Evolutionary conservation across 2,797 vertebrate genomes (phyloP), one percentile per base, ranked within the genome.

Genomic region (Miichthys miiuy): DNA sequence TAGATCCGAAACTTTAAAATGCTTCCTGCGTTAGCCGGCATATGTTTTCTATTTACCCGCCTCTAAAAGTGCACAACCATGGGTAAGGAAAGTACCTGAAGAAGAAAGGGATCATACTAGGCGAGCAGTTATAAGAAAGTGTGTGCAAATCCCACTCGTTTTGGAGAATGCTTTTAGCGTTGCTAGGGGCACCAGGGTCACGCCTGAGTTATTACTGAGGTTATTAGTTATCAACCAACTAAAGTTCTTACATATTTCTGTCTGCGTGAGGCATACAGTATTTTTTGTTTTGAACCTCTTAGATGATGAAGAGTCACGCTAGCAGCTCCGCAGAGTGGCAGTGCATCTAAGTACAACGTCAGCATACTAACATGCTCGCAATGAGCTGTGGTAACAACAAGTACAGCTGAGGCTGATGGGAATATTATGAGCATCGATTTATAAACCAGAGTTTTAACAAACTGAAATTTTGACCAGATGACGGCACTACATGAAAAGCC

Each of bases 21-120:
- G 66, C 65, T 87, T 87, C 85, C 88, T 88, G 83, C 83, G 72
- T 77, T 57, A 85, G 75, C 21, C 68, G n/a, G 83, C 94, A 95
- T 94, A 93, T 95, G 94, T 83, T 94, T 93, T 92, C 78, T 88
- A 93, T 95, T 90, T 63, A 88, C 54, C 81, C 27, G 51, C 72
- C 79, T 72, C 67, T 81, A 62, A 86, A 86, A 88, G 77, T 0
- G 25, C 17, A 57, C 20, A 30, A 75, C 63, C 34, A 1, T 6
- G 58, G 50, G 73, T 77, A 74, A 80, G 68, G 57, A 89, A 85
- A 88, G 81, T 84, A 89, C 85, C 88, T 84, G 86, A 85, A 63
- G 57, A 62, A 46, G 68, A 57, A 30, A 25, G 27, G 44, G 72
- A 78, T 74, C 50, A 58, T 61, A 64, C 68, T 50, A 69, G 61